Percentiles rank a stretch among this genome's conserved stretches.
phyloP scores from a whole-genome alignment of 2,888 invertebrate genomes.

The Stramonita haemastoma region DNA sequence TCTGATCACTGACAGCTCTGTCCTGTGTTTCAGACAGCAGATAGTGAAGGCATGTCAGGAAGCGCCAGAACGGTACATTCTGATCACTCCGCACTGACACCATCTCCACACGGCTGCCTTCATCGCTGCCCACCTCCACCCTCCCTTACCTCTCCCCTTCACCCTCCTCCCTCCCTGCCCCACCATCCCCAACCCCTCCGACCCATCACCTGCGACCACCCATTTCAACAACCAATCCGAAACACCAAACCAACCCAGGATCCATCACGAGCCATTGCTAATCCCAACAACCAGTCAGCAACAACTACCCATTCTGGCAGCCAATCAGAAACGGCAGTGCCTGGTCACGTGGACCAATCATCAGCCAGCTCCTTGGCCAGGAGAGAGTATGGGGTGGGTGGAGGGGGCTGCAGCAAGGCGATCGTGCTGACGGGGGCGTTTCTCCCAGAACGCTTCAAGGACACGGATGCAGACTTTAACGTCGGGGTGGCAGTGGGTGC shows the following conservation, averaged over 20 bases:
- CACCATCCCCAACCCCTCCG: neutral
- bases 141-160: neutral
- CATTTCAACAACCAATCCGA: too few relatives aligned
- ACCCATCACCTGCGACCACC: neutral
- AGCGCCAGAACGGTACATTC: conserved; percentile 43
- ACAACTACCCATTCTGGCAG: too few relatives aligned
- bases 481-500: conserved; percentile 64
- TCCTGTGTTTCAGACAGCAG: neutral
- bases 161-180: neutral
- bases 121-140: conserved; percentile 42
- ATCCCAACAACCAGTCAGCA: too few relatives aligned
- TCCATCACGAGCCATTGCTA: too few relatives aligned
- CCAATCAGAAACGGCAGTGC: too few relatives aligned
- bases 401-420: conserved; percentile 17
- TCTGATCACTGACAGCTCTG: too few relatives aligned
- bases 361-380: too few relatives aligned
- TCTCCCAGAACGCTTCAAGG: conserved; percentile 61
- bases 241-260: too few relatives aligned
- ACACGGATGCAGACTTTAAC: conserved; percentile 67
- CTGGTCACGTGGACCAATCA: too few relatives aligned
- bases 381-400: too few relatives aligned
- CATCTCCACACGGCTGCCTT: conserved; percentile 60
- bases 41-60: conserved; percentile 15
- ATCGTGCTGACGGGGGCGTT: conserved; percentile 61
- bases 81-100: conserved; percentile 69